Evolutionary conservation across 2,113 vertebrate genomes (phyloP), one percentile per base, ranked within the genome.

Genomic region (Fregetta grallaria): DNA sequence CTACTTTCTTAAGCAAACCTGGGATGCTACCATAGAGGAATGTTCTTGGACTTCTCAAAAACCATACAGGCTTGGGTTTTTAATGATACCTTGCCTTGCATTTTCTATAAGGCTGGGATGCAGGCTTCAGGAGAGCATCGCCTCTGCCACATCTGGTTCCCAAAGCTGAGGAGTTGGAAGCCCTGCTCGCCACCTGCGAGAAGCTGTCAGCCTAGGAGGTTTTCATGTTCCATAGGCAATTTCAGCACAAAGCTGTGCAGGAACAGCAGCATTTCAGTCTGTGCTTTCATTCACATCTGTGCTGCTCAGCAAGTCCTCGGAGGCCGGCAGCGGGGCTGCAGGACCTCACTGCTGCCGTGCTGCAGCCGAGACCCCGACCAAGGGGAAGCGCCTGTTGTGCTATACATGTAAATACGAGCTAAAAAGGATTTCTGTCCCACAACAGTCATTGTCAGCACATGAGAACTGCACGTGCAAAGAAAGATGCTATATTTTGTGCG

Each of bases 341-440:
- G 86, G 38, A 59, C 22, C 9, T 10, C 38, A 2, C 32, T 10
- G 9, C 34, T 52, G 32, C 50, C 2, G 4, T 1, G 30, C 44
- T 29, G 27, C 29, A 30, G 26, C 22, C 2, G 1, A 68, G 42
- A 55, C 13, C 40, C 17, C 29, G 2, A 2, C 22, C 42, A 10
- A 3, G 9, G 45, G 30, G 12, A 15, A 25, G 34, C 0, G 0
- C 6, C 25, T 23, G 6, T 1, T 6, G 59, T 4, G 25, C 22
- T 11, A 6, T 38, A 2, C 22, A 0, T 0, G 9, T 1, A 8
- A 47, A 25, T 1, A 9, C 0, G 1, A 1, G 26, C 9, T 7
- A 6, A 11, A 40, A 49, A 25, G n/a, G 32, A 8, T 17, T 82
- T 36, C 61, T 92, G 78, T 5, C 45, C 70, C 42, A 2, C 40